Evolutionary conservation across 2,797 vertebrate genomes (phyloP), one percentile per base, ranked within the genome.

Genomic region (Gallinago nigripennis): DNA sequence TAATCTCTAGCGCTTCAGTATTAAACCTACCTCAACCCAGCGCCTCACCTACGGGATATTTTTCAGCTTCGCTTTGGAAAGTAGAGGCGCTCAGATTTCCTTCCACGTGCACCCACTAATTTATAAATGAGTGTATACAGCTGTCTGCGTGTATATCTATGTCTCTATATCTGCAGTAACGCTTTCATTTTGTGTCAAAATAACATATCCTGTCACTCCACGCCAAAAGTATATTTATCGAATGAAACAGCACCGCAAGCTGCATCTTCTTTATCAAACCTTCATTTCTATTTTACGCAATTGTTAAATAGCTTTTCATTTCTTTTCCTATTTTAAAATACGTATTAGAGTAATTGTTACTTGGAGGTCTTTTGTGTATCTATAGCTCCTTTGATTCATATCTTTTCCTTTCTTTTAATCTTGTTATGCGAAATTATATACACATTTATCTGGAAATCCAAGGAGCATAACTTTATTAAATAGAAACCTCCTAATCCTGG

Each of bases 121-220:
- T 93, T 95, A 92, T 94, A 92, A 95, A 94, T 87, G 81, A 92
- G 87, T 71, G 69, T 90, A 72, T 89, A 95, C 79, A 90, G 77
- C 88, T 95, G 88, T 90, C 79, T 87, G 45, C 82, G n/a, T 33
- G 71, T 92, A 25, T 79, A 95, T 94, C 93, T 86, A 12, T 70
- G 78, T 78, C 77, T 95, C 92, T 75, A 2, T 91, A 97, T 90
- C 90, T 84, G 31, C 81, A 57, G 88, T 88, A 94, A 76, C 43
- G 78, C 78, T 94, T 95, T 92, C 92, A 91, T 90, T 87, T 83
- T 69, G 93, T 91, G 90, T 94, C 95, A 96, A 95, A 95, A 95
- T 91, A 87, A 95, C 79, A 87, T 35, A 89, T 92, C 90, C 87
- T 92, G 93, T 95, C 93, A 95, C 93, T 97, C 90, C 96, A 81